phyloP scores from a whole-genome alignment of 2,797 vertebrate genomes.

The Eleutherodactylus coqui region DNA sequence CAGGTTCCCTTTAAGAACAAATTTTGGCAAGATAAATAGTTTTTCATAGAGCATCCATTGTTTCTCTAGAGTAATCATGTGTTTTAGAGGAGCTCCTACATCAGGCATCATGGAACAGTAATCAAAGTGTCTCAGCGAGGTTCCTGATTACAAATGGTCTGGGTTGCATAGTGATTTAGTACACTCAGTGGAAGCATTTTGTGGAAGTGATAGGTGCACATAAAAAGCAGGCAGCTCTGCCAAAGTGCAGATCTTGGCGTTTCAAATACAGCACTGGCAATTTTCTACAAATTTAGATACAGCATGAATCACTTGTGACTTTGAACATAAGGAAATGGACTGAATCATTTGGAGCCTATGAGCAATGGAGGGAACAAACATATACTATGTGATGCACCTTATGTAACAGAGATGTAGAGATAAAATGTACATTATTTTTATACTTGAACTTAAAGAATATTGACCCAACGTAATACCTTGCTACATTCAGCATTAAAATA shows the following conservation, averaged over 20 bases:
- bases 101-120: too few relatives aligned
- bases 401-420: background rate
- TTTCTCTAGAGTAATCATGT: background rate
- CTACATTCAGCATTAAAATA: background rate
- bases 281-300: conserved; percentile 38
- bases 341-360: conserved; percentile 19
- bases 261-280: background rate
- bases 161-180: background rate
- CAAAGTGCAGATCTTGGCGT: conserved; percentile 28
- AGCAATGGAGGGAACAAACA: background rate
- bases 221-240: background rate
- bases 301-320: conserved; percentile 32
- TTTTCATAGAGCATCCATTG: too few relatives aligned
- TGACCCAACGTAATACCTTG: background rate
- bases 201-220: background rate
- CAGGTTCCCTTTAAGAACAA: background rate
- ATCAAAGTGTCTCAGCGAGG: too few relatives aligned
- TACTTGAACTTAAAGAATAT: background rate
- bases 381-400: background rate
- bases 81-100: too few relatives aligned
- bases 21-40: background rate
- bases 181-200: background rate
- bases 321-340: background rate
- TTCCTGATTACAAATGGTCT: too few relatives aligned
- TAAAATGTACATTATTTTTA: background rate